Evolutionary conservation across 2,888 invertebrate species (phyloP), one percentile per base, ranked within the genome.

Genomic region (Portevinia maculata): DNA sequence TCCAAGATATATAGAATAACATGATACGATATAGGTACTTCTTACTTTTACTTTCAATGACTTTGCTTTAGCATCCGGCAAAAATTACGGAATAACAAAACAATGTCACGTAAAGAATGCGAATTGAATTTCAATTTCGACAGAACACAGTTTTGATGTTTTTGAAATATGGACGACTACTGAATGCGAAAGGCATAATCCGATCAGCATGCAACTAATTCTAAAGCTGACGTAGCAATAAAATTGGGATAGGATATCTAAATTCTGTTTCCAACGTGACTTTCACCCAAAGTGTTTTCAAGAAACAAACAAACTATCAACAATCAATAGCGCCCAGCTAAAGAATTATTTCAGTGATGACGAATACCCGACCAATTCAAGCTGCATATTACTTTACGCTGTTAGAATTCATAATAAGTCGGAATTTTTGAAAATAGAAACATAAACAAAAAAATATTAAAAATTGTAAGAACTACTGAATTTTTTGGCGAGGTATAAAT

Each of bases 81-180:
- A 62, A 34, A n/a, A 53, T 71, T 64, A 73, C 73, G 44, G 55
- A 53, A 48, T 30, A 62, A n/a, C 53, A 9, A 46, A 28, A 65
- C 57, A 30, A 74, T 74, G 55, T 74, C 50, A 37, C 11, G 39
- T 28, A 21, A 5, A 34, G 24, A 6, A 64, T 48, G 55, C 13
- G 15, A 5, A 5, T n/a, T 32, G 74, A 74, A 74, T 74, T 6
- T 21, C 15, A 21, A 65, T 57, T 64, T 11, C 6, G 11, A 21
- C 30, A 48, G 64, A 44, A 17, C 1, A 17, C 30, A 44, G 48
- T 32, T 64, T 17, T 37, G 11, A 32, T 17, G 15, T 50, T 41
- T 39, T 32, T 3, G 13, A 39, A 57, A 70, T 1, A 50, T 30
- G 30, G 11, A 39, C 64, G 39, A 3, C 30, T 37, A 41, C 8